Evolutionary conservation across 2,113 vertebrate species (phyloP), one percentile per base, ranked within the genome.

Genomic region (Caretta caretta): DNA sequence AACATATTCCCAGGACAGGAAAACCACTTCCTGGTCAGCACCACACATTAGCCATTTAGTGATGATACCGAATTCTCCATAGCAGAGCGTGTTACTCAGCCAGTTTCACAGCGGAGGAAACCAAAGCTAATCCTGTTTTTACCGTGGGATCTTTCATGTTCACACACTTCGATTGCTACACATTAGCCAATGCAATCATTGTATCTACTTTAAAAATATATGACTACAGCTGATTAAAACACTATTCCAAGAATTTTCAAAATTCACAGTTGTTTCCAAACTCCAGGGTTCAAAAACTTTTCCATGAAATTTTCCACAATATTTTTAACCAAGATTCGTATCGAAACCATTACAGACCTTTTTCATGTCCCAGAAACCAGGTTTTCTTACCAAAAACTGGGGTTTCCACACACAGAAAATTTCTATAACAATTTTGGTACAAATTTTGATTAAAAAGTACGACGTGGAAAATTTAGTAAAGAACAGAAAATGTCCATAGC

Each of bases 271-370:
- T 24, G 10, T 75, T 87, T 65, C 69, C 8, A 51, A 50, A 57
- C 10, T 29, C 0, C 69, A 3, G 4, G 35, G 53, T 27, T 3
- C 46, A 0, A 2, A 62, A 62, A 65, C 62, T 51, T 53, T 57
- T 83, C 81, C 1, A 0, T 1, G 49, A 80, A 20, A 4, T 24
- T 22, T 25, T 46, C 42, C 38, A 78, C 12, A 12, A 78, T 78
- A 78, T 78, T 78, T 76, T 46, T 46, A 48, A 48, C 22, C 11
- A 27, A 48, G 75, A 14, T 27, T 24, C 38, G 16, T 11, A 78
- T 25, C 19, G 20, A 22, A 72, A 72, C 65, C 9, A 20, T 72
- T 38, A 22, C 65, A 38, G 65, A 72, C 19, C 9, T 72, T 72
- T 72, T 19, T 19, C 75, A 87, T 29, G 59, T 59, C 24, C 35